Evolutionary conservation across 2,113 vertebrate species (phyloP), one percentile per base, ranked within the genome.

Genomic region (Urocolius indicus): DNA sequence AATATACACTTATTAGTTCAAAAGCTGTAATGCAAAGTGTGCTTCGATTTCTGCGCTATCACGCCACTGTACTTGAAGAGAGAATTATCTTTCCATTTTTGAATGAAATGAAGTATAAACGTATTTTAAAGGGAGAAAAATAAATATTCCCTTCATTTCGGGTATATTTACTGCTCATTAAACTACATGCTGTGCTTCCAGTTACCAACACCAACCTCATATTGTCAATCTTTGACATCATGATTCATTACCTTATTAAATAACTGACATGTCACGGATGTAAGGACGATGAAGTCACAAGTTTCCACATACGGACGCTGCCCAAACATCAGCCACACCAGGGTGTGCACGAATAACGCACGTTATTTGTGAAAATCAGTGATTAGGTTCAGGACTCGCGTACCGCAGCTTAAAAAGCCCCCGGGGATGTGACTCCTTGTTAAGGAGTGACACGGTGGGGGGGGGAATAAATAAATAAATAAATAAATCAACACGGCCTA

Each of bases 221-320:
- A 79, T 11, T 52, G 61, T 57, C 82, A 83, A 11, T 55, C 87
- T 92, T 71, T 74, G 92, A 89, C 78, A 96, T 66, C 72, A 66
- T 18, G 78, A 91, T 84, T 94, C 88, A 89, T 92, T 74, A 82
- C 90, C 55, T 90, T 79, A 90, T 80, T 82, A 95, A 87, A 94
- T 57, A 89, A 76, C 67, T 62, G 69, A 55, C 91, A 87, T 91
- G 85, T 90, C 80, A 85, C 2, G 66, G 71, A 61, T 21, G 16
- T 62, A 67, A 82, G 71, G 83, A 34, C 41, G 88, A 85, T 4
- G 69, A 94, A 97, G 87, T 84, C 94, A 82, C 36, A 83, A 87
- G 81, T 90, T 95, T 67, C 45, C 68, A 30, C 2, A 3, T 9
- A 43, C 8, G 38, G 74, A 36, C 63, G 92, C 85, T 80, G 71